Evolutionary conservation across 2,113 vertebrate species (phyloP).

Genomic region (Rhea pennata): DNA sequence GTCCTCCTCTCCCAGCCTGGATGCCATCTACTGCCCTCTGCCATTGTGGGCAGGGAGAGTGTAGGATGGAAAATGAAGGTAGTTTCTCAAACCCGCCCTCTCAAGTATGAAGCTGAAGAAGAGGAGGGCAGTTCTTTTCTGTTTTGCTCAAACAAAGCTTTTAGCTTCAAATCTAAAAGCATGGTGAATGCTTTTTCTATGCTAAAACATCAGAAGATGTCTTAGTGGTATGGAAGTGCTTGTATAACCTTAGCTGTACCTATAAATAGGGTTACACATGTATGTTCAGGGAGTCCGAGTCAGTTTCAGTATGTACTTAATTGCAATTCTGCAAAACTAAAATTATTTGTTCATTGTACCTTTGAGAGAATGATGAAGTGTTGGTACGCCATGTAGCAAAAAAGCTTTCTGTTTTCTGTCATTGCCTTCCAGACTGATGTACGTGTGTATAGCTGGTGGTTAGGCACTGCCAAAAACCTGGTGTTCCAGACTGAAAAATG

Average conservation of each 20-base stretch:
- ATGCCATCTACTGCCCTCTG: neutral
- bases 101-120: neutral
- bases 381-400: neutral
- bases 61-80: accelerated
- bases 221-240: neutral
- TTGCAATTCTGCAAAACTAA: neutral
- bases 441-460: neutral
- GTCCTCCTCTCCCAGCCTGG: neutral
- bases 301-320: neutral
- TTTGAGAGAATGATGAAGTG: neutral
- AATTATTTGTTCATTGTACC: neutral
- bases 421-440: neutral
- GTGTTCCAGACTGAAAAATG: neutral
- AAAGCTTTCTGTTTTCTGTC: neutral
- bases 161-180: neutral
- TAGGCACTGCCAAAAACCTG: neutral
- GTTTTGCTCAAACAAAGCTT: neutral
- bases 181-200: neutral
- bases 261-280: neutral
- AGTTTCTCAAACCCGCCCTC: neutral
- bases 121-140: neutral
- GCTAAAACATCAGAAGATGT: neutral
- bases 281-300: neutral
- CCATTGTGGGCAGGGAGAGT: neutral
- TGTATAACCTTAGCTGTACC: neutral